phyloP scores from a whole-genome alignment of 2,888 invertebrate species.

The Actias luna region DNA sequence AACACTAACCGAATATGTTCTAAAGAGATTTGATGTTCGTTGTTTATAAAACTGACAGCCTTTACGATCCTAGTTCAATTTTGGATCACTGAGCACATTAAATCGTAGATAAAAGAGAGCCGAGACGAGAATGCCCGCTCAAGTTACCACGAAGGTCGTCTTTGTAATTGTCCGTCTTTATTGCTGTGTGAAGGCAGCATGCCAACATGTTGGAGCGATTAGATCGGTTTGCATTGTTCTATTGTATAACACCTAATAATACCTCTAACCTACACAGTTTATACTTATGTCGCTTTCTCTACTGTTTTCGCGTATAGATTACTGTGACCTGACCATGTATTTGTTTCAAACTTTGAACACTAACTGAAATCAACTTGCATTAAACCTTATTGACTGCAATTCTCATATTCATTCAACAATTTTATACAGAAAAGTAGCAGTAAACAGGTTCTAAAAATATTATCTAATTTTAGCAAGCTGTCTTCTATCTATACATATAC shows the following conservation, averaged over 20 bases:
- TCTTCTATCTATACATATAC: too few species aligned
- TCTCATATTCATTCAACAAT: too few species aligned
- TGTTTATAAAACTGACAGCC: constrained; percentile 9
- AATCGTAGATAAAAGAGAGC: constrained; percentile 15
- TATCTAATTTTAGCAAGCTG: too few species aligned
- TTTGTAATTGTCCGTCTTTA: constrained; percentile 12
- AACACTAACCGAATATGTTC: not conserved
- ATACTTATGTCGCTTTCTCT: not conserved
- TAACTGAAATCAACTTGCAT: too few species aligned
- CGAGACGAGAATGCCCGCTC: constrained; percentile 7
- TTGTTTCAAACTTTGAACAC: too few species aligned
- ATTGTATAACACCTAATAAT: not conserved
- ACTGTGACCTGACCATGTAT: too few species aligned
- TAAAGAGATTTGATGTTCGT: not conserved
- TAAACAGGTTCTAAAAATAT: too few species aligned
- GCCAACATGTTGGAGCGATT: not conserved
- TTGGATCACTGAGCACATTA: constrained; percentile 16
- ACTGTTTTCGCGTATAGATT: not conserved
- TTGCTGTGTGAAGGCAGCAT: constrained; percentile 13
- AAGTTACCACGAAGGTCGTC: constrained; percentile 14
- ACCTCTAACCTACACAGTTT: not conserved
- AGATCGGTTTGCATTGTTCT: not conserved
- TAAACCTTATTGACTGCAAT: too few species aligned
- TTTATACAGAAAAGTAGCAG: too few species aligned
- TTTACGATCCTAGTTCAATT: constrained; percentile 14